These are phyloP conservation scores for Pristionchus exspectatus DNA, from an alignment of 2,888 invertebrate species.

Conservation along the genomic window DNA sequence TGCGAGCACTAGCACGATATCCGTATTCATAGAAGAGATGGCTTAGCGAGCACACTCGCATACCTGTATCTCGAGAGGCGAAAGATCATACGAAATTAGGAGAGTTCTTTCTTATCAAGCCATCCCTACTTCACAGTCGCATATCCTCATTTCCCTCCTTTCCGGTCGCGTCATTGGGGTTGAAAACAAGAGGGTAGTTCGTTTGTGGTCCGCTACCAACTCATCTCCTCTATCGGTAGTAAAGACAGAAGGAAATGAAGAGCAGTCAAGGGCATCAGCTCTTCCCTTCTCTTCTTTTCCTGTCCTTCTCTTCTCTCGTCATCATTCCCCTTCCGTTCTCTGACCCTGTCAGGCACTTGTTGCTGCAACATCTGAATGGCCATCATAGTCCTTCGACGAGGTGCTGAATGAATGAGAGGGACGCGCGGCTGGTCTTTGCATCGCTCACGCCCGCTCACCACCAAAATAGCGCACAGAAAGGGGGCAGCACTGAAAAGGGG, in stretches of 20 bases:
- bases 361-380: neutral
- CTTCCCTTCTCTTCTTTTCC: neutral
- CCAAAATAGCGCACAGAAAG: constrained; percentile 28
- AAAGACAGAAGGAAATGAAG: neutral
- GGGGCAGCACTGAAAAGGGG: neutral
- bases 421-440: constrained; percentile 4
- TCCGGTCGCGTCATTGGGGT: neutral
- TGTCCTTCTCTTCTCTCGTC: neutral
- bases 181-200: constrained; percentile 18
- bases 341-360: constrained; percentile 5
- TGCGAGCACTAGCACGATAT: neutral
- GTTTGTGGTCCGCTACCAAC: neutral
- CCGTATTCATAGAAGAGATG: neutral
- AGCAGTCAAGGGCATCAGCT: neutral
- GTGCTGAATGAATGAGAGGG: neutral
- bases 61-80: too few relatives aligned
- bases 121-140: neutral
- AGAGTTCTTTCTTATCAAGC: neutral
- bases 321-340: neutral
- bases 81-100: too few relatives aligned
- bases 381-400: neutral
- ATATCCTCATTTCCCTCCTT: neutral
- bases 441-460: neutral
- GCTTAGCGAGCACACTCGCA: too few relatives aligned
- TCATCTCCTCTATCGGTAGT: constrained; percentile 8